Evolutionary conservation across 1,140 invertebrate species (phyloP).

Genomic region (Leptonema lineaticorne): DNA sequence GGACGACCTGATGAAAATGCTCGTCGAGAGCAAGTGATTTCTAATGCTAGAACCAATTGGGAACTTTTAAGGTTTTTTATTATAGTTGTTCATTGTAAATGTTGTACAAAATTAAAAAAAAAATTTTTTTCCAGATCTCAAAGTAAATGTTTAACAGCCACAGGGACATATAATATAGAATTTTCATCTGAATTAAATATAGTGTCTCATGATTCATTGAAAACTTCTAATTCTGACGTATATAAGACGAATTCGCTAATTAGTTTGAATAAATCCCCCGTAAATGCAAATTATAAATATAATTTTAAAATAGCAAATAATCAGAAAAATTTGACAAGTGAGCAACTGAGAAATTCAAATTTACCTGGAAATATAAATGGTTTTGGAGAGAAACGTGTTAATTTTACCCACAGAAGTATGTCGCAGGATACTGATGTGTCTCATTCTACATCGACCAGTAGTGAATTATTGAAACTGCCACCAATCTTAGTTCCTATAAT

Average conservation of each 20-base stretch:
- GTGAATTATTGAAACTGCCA: slow-evolving; percentile 62
- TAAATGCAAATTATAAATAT: slow-evolving; percentile 9
- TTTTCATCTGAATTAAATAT: slow-evolving; percentile 47
- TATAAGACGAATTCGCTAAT: slow-evolving; percentile 24
- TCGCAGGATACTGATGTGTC: slow-evolving; percentile 61
- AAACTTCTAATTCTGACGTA: slow-evolving; percentile 41
- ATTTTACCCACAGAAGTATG: slow-evolving; percentile 55
- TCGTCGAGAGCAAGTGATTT: slow-evolving; percentile 73
- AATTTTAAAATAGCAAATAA: background rate
- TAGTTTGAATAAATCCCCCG: slow-evolving; percentile 23
- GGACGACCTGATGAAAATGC: slow-evolving; percentile 66
- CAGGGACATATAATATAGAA: slow-evolving; percentile 43
- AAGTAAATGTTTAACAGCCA: slow-evolving; percentile 55
- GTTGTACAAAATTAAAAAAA: no score
- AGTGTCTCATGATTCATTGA: slow-evolving; percentile 40
- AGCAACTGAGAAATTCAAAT: background rate
- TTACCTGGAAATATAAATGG: slow-evolving; percentile 7
- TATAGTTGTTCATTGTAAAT: no score
- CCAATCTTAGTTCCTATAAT: slow-evolving; percentile 69
- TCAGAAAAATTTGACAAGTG: background rate
- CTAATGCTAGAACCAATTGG: slow-evolving; percentile 80
- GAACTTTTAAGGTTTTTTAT: slow-evolving; percentile 68
- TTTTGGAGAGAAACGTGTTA: slow-evolving; percentile 49
- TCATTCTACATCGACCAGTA: slow-evolving; percentile 55
- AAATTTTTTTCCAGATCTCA: slow-evolving; percentile 57